These are phyloP conservation scores for Protobothrops flavoviridis DNA, from an alignment of 2,113 vertebrate genomes.

Conservation along the genomic window DNA sequence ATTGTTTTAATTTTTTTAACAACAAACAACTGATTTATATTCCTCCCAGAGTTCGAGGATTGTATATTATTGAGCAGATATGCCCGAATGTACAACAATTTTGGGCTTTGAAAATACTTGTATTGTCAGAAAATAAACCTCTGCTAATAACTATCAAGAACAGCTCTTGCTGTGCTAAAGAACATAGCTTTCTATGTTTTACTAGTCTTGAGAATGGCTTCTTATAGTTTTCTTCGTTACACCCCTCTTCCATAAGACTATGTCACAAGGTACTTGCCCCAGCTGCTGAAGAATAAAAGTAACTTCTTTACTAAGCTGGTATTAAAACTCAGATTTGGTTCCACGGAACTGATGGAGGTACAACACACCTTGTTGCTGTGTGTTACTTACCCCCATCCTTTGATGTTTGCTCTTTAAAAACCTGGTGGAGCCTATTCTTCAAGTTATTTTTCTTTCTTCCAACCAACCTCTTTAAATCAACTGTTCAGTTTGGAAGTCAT, in stretches of 20 bases:
- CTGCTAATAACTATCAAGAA: background rate
- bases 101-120: no score
- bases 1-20: no score
- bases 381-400: background rate
- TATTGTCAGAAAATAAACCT: no score
- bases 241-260: background rate
- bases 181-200: background rate
- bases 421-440: background rate
- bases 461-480: background rate
- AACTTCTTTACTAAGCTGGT: background rate
- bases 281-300: background rate
- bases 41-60: no score
- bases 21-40: no score
- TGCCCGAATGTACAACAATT: no score
- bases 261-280: background rate
- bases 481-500: background rate
- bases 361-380: background rate
- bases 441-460: background rate
- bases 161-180: no score
- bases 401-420: background rate
- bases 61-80: no score
- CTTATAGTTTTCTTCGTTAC: background rate
- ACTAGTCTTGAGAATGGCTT: background rate
- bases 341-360: background rate
- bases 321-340: background rate